A percentile compares a stretch with the other conserved stretches of the same genome.
phyloP scores from a whole-genome alignment of 2,797 vertebrate genomes.

The Australoheros facetus region DNA sequence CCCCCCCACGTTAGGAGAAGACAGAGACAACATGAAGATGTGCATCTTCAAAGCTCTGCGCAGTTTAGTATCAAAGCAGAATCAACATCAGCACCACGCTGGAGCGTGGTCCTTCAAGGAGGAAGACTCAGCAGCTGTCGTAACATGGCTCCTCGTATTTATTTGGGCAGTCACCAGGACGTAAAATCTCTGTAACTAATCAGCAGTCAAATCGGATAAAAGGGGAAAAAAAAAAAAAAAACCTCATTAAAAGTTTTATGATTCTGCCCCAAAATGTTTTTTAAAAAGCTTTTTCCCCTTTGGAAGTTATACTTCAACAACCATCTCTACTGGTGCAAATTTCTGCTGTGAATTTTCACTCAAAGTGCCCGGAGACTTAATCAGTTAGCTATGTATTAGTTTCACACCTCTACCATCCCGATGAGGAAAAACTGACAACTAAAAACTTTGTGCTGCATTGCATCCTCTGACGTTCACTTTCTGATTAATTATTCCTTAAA shows the following conservation, averaged over 20 bases:
- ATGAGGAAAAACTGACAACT: background rate
- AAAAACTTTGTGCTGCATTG: background rate
- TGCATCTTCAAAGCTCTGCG: background rate
- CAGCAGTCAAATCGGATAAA: background rate
- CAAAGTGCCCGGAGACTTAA: no score
- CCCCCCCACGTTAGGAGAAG: background rate
- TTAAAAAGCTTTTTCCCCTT: rapidly evolving
- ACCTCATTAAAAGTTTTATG: background rate
- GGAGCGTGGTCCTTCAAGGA: background rate
- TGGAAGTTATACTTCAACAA: no score
- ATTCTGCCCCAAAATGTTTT: background rate
- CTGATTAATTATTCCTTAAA: rapidly evolving
- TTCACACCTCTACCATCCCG: background rate
- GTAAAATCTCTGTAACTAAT: background rate
- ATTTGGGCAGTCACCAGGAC: background rate
- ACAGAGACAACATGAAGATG: background rate
- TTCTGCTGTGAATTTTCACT: no score
- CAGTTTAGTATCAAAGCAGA: background rate
- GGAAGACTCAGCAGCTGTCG: background rate
- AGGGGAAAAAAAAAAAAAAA: no score
- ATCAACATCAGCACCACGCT: background rate
- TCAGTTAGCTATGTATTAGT: background rate
- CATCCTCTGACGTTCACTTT: no score
- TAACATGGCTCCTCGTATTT: background rate
- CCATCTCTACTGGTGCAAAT: background rate